A percentile compares a stretch with the other conserved stretches of the same genome.
These are phyloP conservation scores for Laticauda laticaudata DNA, from an alignment of 2,113 vertebrate species.

Conservation along the genomic window DNA sequence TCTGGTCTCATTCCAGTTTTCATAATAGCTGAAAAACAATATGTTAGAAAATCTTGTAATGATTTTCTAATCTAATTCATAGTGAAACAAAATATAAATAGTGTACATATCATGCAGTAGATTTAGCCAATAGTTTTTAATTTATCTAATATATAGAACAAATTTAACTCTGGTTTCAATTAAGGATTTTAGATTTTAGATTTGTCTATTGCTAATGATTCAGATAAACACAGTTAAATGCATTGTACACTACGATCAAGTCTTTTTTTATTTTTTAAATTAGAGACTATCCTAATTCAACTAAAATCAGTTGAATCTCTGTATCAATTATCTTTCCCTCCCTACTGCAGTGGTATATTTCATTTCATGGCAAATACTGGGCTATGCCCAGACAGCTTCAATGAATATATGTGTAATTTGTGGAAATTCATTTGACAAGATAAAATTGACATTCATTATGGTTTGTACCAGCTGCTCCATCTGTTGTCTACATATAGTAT, in stretches of 20 bases:
- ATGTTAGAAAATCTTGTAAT: constrained; percentile 16
- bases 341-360: not conserved
- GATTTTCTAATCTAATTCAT: constrained; percentile 14
- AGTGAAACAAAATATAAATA: not conserved
- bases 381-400: not conserved
- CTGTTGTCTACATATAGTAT: not conserved
- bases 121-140: constrained; percentile 30
- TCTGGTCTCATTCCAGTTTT: constrained; percentile 2
- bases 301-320: not conserved
- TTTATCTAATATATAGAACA: constrained; percentile 29
- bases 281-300: not conserved
- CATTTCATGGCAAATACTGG: not conserved
- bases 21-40: constrained; percentile 4
- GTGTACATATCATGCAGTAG: constrained; percentile 8
- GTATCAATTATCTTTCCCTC: not conserved
- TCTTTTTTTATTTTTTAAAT: not conserved
- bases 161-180: constrained; percentile 34
- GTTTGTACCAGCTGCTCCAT: not conserved
- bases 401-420: constrained; percentile 4
- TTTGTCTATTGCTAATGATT: constrained; percentile 14
- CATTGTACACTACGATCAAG: not conserved
- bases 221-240: not conserved
- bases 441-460: not conserved
- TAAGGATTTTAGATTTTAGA: constrained; percentile 19
- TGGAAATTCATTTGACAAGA: not conserved